Conservation (phyloP, 2,113 vertebrate species). For the Artemisiospiza belli region DNA sequence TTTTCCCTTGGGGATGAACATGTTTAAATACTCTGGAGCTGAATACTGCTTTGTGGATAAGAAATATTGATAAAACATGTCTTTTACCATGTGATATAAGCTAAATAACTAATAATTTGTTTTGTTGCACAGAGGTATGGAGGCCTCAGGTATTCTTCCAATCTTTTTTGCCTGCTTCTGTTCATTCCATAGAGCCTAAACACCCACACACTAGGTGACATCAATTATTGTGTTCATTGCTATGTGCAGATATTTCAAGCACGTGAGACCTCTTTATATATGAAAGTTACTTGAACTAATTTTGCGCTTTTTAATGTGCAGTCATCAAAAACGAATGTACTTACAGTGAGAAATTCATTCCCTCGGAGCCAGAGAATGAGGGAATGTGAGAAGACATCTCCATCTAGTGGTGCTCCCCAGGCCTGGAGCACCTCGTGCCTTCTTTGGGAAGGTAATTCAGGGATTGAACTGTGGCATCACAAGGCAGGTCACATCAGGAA, state of each 20-base stretch:
- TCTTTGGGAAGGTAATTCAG: fast-evolving
- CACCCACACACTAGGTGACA: neutral
- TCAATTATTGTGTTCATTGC: neutral
- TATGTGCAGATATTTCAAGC: neutral
- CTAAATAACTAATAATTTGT: neutral
- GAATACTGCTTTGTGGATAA: neutral
- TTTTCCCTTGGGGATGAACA: neutral
- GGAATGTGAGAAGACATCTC: neutral
- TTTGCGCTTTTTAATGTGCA: neutral
- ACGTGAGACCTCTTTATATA: neutral
- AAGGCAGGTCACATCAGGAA: neutral
- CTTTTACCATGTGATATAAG: neutral
- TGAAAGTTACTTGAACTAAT: neutral
- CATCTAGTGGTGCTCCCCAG: conserved; percentile 26
- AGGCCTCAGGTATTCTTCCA: neutral
- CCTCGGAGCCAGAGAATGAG: fast-evolving
- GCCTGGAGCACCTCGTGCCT: fast-evolving
- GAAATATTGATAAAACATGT: neutral
- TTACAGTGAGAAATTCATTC: fast-evolving
- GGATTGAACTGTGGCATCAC: fast-evolving
- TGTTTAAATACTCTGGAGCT: neutral
- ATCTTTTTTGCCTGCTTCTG: neutral
- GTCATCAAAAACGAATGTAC: neutral
- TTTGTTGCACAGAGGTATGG: neutral
- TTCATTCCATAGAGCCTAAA: neutral